Evolutionary conservation across 2,113 vertebrate genomes (phyloP).

Genomic region (Elaphurus davidianus): DNA sequence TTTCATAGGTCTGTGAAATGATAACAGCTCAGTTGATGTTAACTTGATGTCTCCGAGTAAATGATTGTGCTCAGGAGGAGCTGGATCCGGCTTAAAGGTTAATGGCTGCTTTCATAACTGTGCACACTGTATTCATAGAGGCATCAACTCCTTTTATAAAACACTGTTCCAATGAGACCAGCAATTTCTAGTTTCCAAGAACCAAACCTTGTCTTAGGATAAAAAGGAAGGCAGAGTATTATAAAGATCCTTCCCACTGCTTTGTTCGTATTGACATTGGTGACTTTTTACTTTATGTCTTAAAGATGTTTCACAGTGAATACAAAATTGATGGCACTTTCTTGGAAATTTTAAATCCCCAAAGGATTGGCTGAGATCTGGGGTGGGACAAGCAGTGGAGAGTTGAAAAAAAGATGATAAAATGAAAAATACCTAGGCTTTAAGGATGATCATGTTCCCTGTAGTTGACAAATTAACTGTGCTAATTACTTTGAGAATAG

Average conservation of each 20-base stretch:
- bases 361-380: background rate
- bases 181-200: background rate
- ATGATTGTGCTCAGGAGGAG: background rate
- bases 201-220: background rate
- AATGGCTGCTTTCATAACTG: conserved; percentile 2
- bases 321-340: background rate
- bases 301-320: background rate
- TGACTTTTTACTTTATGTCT: background rate
- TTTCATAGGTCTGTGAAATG: background rate
- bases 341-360: background rate
- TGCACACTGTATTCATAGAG: background rate
- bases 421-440: background rate
- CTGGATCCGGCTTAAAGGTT: background rate
- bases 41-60: conserved; percentile 26
- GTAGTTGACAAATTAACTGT: background rate
- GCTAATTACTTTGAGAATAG: background rate
- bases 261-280: background rate
- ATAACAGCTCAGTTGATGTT: background rate
- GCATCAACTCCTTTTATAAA: background rate
- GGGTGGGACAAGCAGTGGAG: fast-evolving
- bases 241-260: background rate
- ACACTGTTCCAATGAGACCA: background rate
- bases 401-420: background rate
- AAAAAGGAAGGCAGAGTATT: background rate
- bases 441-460: background rate